These are phyloP conservation scores for Heliconius nattereri DNA, from an alignment of 1,140 invertebrate genomes.

Conservation along the genomic window DNA sequence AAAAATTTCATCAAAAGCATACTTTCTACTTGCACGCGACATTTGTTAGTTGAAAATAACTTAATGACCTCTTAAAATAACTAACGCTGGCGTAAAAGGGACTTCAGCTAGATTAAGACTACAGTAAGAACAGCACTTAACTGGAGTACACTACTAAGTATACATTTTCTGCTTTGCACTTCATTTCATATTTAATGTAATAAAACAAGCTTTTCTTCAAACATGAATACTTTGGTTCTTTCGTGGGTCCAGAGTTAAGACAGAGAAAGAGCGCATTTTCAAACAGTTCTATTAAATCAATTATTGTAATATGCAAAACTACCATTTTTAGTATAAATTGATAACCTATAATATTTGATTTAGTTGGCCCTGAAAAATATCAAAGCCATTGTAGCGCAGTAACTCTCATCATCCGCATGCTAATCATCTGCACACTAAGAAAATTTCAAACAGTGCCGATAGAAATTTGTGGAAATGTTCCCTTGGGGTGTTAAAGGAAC, in stretches of 20 bases:
- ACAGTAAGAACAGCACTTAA: conserved; percentile 11
- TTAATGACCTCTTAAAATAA: conserved; percentile 14
- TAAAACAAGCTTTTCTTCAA: not conserved
- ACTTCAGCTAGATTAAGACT: conserved; percentile 12
- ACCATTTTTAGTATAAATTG: too few species aligned
- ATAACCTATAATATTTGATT: too few species aligned
- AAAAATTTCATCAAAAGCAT: conserved; percentile 5
- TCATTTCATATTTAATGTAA: not conserved
- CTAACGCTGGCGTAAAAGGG: conserved; percentile 8
- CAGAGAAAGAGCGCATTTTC: not conserved
- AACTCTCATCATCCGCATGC: too few species aligned
- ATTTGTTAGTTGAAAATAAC: conserved; percentile 16
- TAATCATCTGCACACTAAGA: too few species aligned
- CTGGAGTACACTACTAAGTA: conserved; percentile 5
- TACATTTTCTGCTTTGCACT: conserved; percentile 10
- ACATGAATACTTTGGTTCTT: not conserved
- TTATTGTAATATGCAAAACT: too few species aligned
- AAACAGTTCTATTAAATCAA: too few species aligned
- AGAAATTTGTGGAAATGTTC: too few species aligned
- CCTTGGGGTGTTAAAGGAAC: too few species aligned
- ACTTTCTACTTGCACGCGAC: conserved; percentile 4
- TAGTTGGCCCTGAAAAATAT: too few species aligned
- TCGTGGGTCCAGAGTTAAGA: not conserved
- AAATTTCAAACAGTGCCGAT: too few species aligned
- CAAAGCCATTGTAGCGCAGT: too few species aligned